These are phyloP conservation scores for Catharus fuscescens DNA, from an alignment of 2,113 vertebrate species.

Conservation along the genomic window DNA sequence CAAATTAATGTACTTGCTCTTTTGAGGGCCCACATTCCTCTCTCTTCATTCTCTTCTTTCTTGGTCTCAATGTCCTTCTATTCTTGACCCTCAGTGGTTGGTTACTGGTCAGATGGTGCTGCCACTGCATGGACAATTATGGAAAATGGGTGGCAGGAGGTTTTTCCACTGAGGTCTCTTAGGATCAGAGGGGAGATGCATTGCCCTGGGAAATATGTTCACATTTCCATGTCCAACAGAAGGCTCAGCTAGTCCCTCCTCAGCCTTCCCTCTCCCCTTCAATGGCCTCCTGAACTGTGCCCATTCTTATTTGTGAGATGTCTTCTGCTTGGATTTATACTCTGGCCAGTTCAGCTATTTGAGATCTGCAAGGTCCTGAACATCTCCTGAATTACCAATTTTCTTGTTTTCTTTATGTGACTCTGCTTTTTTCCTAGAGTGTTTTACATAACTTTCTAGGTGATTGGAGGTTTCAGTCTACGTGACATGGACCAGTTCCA, in stretches of 20 bases:
- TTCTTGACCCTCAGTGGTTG: background rate
- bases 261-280: background rate
- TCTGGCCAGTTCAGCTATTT: background rate
- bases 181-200: background rate
- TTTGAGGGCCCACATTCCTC: background rate
- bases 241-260: background rate
- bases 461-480: background rate
- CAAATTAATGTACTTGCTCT: background rate
- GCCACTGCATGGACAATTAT: background rate
- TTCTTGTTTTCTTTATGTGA: background rate
- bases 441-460: background rate
- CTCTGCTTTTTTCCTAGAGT: background rate
- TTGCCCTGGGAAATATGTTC: background rate
- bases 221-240: background rate
- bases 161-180: background rate
- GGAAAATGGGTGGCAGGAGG: background rate
- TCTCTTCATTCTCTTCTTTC: background rate
- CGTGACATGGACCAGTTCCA: background rate
- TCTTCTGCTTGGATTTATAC: background rate
- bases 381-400: background rate
- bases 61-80: accelerated
- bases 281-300: background rate
- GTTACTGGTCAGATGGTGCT: background rate
- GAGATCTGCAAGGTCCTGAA: background rate
- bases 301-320: background rate